Percentiles rank a stretch among this genome's conserved stretches.
These are phyloP conservation scores for Crotalus viridis DNA, from an alignment of 2,113 vertebrate species.

Conservation along the genomic window DNA sequence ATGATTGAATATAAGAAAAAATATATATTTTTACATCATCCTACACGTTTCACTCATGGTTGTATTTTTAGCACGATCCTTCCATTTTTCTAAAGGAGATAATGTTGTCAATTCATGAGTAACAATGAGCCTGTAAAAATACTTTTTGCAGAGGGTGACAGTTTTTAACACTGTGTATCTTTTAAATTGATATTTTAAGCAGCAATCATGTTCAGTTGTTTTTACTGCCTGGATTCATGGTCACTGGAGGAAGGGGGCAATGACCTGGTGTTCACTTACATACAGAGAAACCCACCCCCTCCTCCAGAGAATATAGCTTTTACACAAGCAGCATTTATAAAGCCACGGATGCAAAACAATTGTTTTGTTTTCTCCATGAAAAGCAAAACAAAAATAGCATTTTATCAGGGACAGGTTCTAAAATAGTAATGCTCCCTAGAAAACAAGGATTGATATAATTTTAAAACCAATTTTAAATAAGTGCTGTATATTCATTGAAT, in stretches of 20 bases:
- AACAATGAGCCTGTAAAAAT: background rate
- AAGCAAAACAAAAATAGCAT: background rate
- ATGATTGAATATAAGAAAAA: no score
- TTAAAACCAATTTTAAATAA: background rate
- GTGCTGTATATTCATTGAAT: constrained; percentile 54
- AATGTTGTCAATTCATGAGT: background rate
- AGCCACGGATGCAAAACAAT: background rate
- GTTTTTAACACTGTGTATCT: background rate
- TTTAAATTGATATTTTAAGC: background rate
- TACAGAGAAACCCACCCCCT: background rate
- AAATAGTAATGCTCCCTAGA: background rate
- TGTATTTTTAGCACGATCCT: background rate
- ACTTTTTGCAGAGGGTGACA: background rate
- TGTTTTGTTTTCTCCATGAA: background rate
- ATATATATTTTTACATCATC: background rate
- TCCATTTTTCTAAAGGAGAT: background rate
- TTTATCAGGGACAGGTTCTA: rapidly evolving
- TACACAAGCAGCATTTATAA: background rate
- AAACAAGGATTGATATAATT: background rate
- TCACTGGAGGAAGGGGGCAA: background rate
- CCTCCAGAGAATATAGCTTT: background rate
- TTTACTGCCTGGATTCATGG: background rate
- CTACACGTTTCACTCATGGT: background rate
- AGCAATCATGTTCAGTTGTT: background rate
- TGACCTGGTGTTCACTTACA: background rate